Base-by-base conservation (phyloP, 2,888 invertebrate genomes). In the Idaea biselata region DNA sequence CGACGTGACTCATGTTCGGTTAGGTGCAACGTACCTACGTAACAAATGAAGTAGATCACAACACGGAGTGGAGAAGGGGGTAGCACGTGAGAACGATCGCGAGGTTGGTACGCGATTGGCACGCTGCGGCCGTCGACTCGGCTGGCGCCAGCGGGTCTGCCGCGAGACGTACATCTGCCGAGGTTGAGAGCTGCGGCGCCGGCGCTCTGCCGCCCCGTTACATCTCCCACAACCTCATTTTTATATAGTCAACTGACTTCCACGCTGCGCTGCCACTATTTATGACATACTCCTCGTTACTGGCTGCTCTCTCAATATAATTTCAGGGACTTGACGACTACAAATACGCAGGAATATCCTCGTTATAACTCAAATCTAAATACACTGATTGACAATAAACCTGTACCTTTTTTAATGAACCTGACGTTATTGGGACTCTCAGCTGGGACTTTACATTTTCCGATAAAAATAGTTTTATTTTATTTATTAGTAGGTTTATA, bases 211-310 rank as follows among this genome's bases (percentile, higher is more conserved):
- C 70, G 77, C 76, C 81, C 79, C 77, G 76, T 85, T 79, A 85
- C 86, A 87, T 86, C 87, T 80, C 83, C 82, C 81, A 84, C 85
- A 87, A 80, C 84, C 88, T 86, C 88, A 90, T 88, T 91, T 91
- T 91, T 91, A 91, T 90, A 89, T 88, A 91, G 89, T 91, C 89
- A 84, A 91, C 88, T 91, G 90, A 90, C 91, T 91, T 91, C 89
- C 87, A 87, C 87, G 82, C 87, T 85, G 85, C 87, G 82, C 87
- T 85, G 85, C 85, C 86, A 89, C 89, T 90, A 90, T 89, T 90
- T 89, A 91, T 91, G 88, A 89, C 90, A 90, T 88, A 89, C 85
- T 87, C 86, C 83, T 80, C 84, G 84, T 84, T 87, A 84, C 85
- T 86, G 88, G 44, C 44, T 44, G 3, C 44, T 44, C 44, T 44